These are phyloP conservation scores for Paradisaea rubra DNA, from an alignment of 2,113 vertebrate genomes.

Conservation along the genomic window DNA sequence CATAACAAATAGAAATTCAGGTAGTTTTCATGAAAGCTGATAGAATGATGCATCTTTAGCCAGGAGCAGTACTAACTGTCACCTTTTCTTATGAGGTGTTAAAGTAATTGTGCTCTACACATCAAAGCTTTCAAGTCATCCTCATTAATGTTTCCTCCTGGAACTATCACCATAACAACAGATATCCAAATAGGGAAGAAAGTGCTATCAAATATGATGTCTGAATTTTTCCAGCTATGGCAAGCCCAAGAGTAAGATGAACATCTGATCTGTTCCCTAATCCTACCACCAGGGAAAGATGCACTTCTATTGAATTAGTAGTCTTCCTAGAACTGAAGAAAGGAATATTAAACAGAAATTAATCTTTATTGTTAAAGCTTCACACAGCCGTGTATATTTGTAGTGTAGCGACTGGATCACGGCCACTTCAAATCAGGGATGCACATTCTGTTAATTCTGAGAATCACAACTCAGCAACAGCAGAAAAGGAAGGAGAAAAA, in stretches of 20 bases:
- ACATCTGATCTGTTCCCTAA: neutral
- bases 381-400: neutral
- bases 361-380: neutral
- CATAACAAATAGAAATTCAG: neutral
- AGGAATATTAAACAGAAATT: neutral
- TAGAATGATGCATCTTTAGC: neutral
- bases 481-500: neutral
- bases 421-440: neutral
- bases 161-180: conserved; percentile 37
- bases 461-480: neutral
- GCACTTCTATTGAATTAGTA: neutral
- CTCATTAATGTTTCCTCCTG: neutral
- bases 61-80: neutral
- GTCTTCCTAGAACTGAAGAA: neutral
- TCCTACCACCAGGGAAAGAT: neutral
- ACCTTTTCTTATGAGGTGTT: neutral
- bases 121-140: conserved; percentile 27
- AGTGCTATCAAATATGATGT: neutral
- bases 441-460: neutral
- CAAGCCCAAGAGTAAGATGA: neutral
- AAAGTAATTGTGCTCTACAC: conserved; percentile 10
- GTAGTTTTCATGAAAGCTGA: neutral
- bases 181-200: neutral
- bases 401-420: neutral
- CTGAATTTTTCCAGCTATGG: neutral